Conservation (phyloP, 2,888 invertebrate genomes). For the Mesopsocus fuscifrons region DNA sequence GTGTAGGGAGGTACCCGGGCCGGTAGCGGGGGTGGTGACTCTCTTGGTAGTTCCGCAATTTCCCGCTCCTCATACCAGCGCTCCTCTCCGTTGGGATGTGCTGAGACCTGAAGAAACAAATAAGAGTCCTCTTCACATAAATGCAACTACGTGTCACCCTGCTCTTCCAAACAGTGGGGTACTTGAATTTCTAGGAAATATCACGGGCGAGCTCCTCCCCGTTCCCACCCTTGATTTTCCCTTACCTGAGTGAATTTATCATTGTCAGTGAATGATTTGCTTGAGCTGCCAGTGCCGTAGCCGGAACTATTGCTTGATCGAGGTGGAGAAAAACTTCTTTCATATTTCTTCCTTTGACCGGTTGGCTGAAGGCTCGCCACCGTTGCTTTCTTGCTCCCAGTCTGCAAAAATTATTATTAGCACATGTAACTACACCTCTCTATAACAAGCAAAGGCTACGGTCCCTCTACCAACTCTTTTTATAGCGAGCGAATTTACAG, state of each 20-base stretch:
- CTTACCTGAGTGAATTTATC: slow-evolving; percentile 29
- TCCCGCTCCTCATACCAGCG: slow-evolving; percentile 33
- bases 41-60: slow-evolving; percentile 17
- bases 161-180: no score
- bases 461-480: no score
- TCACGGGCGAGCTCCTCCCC: no score
- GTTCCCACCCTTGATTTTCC: no score
- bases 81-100: slow-evolving; percentile 27
- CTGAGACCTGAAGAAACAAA: no score
- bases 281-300: slow-evolving; percentile 53
- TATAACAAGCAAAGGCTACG: no score
- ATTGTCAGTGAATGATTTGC: slow-evolving; percentile 25
- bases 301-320: slow-evolving; percentile 67
- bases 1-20: slow-evolving; percentile 14
- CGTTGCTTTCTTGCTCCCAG: slow-evolving; percentile 12
- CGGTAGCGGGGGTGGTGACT: slow-evolving; percentile 17
- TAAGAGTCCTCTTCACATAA: no score
- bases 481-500: no score
- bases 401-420: no score
- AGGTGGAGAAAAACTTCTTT: slow-evolving; percentile 56
- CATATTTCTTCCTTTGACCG: slow-evolving; percentile 31
- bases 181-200: no score
- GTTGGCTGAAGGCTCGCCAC: slow-evolving; percentile 11
- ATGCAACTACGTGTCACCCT: no score
- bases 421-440: no score